phyloP scores from a whole-genome alignment of 2,888 invertebrate genomes.

The Lasioglossum villosulum region DNA sequence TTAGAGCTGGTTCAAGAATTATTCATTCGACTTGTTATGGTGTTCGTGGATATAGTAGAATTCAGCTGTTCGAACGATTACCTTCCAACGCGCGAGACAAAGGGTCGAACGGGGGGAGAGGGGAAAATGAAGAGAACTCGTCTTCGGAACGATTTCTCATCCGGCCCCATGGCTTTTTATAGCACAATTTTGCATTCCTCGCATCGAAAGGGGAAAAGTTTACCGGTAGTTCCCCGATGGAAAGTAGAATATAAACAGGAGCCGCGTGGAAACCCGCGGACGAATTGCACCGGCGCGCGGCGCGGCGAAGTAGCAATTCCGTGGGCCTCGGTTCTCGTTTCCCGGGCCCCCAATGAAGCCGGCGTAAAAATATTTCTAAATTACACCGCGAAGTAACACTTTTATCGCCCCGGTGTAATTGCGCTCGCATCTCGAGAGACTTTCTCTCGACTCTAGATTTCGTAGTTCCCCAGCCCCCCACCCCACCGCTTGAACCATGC shows the following conservation, averaged over 20 bases:
- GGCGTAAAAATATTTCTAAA: slow-evolving; percentile 67
- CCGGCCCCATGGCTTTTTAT: slow-evolving; percentile 23
- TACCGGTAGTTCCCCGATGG: slow-evolving; percentile 11
- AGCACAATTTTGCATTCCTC: slow-evolving; percentile 26
- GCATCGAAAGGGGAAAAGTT: slow-evolving; percentile 16
- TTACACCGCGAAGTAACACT: slow-evolving; percentile 66
- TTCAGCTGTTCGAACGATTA: background rate
- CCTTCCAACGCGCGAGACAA: background rate
- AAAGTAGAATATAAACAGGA: slow-evolving; percentile 52
- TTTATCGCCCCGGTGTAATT: slow-evolving; percentile 69
- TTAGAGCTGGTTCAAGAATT: background rate
- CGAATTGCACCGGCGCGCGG: slow-evolving; percentile 46
- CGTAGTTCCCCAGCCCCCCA: slow-evolving; percentile 53
- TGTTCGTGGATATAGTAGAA: background rate
- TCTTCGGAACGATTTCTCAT: background rate
- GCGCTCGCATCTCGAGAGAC: slow-evolving; percentile 64
- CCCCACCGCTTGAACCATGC: slow-evolving; percentile 19
- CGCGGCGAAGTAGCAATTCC: slow-evolving; percentile 51
- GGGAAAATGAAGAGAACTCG: too few species aligned
- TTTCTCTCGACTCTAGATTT: slow-evolving; percentile 64
- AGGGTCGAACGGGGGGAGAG: background rate
- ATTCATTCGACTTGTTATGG: background rate
- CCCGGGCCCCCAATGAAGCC: slow-evolving; percentile 53
- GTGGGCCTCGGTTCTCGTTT: slow-evolving; percentile 52
- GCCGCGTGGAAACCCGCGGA: slow-evolving; percentile 52